phyloP scores from a whole-genome alignment of 2,113 vertebrate genomes.

The Thalassoma bifasciatum region DNA sequence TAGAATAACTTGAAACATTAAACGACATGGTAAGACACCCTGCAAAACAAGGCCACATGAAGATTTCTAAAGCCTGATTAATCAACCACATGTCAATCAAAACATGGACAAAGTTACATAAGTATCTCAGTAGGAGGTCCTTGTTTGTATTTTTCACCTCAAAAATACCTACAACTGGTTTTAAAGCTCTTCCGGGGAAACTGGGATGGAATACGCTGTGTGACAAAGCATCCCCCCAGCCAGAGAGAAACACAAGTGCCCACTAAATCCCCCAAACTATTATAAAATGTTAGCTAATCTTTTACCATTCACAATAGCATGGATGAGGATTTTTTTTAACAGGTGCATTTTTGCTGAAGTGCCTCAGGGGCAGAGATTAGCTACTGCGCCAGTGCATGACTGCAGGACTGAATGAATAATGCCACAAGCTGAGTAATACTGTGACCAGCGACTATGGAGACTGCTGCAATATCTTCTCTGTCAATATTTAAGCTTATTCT shows the following conservation, averaged over 20 bases:
- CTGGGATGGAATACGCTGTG: background rate
- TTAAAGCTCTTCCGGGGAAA: background rate
- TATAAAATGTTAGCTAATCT: constrained; percentile 73
- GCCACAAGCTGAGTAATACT: constrained; percentile 49
- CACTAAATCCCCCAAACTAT: constrained; percentile 61
- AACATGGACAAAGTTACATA: background rate
- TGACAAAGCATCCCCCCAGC: constrained; percentile 28
- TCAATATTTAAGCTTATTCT: constrained; percentile 58
- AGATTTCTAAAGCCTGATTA: background rate
- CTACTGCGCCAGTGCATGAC: constrained; percentile 48
- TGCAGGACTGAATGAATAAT: constrained; percentile 69
- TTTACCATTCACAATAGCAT: constrained; percentile 65
- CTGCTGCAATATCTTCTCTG: constrained; percentile 56
- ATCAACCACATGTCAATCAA: constrained; percentile 12
- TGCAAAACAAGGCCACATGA: background rate
- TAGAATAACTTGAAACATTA: constrained; percentile 15
- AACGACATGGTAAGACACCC: constrained; percentile 5
- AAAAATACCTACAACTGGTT: constrained; percentile 6
- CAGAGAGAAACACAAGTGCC: constrained; percentile 37
- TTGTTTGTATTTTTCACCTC: background rate
- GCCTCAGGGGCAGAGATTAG: constrained; percentile 72
- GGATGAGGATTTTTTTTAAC: constrained; percentile 68
- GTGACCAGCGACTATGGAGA: constrained; percentile 29
- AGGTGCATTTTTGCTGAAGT: constrained; percentile 70
- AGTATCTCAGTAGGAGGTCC: background rate